A percentile compares a stretch with the other conserved stretches of the same genome.
Conservation (phyloP, 2,113 vertebrate species). For the Dicaeum eximium region DNA sequence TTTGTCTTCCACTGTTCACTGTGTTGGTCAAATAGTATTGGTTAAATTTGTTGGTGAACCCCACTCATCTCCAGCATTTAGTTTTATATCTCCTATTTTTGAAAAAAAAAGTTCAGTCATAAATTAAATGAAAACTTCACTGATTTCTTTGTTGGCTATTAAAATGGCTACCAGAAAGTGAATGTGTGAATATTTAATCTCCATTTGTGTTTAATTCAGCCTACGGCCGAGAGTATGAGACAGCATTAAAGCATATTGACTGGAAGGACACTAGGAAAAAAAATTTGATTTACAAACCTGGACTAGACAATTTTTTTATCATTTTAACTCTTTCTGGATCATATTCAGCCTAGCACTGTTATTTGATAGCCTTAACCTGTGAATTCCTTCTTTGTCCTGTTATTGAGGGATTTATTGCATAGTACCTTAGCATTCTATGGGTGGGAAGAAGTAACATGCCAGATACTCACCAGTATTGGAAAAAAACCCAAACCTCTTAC, state of each 20-base stretch:
- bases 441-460: not conserved
- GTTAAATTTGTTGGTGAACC: not conserved
- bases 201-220: not conserved
- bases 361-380: not conserved
- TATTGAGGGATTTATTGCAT: not conserved
- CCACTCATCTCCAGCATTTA: not conserved
- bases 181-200: not conserved
- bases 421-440: not conserved
- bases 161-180: not conserved
- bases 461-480: not conserved
- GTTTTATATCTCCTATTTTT: not conserved
- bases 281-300: not conserved
- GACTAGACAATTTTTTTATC: not conserved
- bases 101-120: not conserved
- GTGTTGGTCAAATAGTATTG: not conserved
- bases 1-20: not conserved
- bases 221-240: not conserved
- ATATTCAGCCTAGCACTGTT: not conserved
- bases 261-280: not conserved
- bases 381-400: not conserved
- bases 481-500: not conserved
- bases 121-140: not conserved
- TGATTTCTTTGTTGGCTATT: not conserved
- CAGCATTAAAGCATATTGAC: not conserved
- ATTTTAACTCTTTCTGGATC: not conserved